phyloP scores from a whole-genome alignment of 2,888 invertebrate species.

The Stramonita haemastoma region DNA sequence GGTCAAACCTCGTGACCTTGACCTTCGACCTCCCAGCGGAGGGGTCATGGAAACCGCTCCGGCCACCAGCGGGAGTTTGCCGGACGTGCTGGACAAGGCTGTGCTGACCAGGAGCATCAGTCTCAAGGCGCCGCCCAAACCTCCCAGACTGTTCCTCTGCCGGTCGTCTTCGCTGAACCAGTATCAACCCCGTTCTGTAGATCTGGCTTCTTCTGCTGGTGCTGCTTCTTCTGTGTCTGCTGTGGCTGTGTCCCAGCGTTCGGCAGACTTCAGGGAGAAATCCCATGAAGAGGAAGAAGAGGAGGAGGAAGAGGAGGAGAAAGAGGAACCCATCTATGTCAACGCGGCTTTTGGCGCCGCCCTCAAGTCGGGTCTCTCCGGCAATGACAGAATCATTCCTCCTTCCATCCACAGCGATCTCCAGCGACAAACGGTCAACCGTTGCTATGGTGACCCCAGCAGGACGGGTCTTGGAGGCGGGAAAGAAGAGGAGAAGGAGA shows the following conservation, averaged over 20 bases:
- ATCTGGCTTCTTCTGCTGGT: neutral
- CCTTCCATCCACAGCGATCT: slow-evolving; percentile 27
- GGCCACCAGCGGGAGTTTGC: slow-evolving; percentile 47
- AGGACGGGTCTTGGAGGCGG: slow-evolving; percentile 26
- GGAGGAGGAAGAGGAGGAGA: neutral
- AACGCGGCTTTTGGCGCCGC: slow-evolving; percentile 42
- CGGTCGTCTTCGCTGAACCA: slow-evolving; percentile 57
- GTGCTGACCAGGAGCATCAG: slow-evolving; percentile 57
- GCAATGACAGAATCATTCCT: slow-evolving; percentile 36
- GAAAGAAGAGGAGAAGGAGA: too few relatives aligned
- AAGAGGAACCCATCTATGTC: slow-evolving; percentile 43
- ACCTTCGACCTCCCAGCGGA: slow-evolving; percentile 43
- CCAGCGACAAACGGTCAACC: neutral
- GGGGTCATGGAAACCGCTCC: neutral
- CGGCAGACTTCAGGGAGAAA: slow-evolving; percentile 35
- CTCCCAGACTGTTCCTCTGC: slow-evolving; percentile 67
- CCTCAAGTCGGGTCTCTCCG: slow-evolving; percentile 37
- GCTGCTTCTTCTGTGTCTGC: neutral
- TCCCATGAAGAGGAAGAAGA: neutral
- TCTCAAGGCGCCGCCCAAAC: slow-evolving; percentile 66
- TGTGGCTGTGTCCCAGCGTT: neutral
- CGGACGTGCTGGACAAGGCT: slow-evolving; percentile 63
- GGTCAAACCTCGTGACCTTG: slow-evolving; percentile 49
- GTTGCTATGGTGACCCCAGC: slow-evolving; percentile 7
- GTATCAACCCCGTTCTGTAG: neutral